Evolutionary conservation across 2,113 vertebrate genomes (phyloP), one percentile per base, ranked within the genome.

Genomic region (Hepsetus odoe): DNA sequence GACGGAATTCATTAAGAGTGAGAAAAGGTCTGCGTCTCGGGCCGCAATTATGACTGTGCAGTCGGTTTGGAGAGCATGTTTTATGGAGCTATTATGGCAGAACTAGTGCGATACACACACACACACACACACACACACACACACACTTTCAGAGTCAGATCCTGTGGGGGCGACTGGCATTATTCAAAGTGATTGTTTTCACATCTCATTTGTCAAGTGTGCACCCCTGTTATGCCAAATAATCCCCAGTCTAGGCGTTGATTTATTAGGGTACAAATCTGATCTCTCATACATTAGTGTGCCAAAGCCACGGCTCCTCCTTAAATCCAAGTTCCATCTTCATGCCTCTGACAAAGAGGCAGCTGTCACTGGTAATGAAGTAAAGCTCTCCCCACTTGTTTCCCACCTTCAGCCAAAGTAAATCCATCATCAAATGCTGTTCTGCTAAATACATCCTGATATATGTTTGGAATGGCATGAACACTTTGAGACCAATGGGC

Each of bases 111-210:
- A 30, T 77, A 42, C 70, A 61, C 59, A 67, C 64, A 66, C 38
- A 26, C 22, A 44, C 22, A 32, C 64, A 66, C 71, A 73, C 55
- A 59, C 53, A 72, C 61, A 66, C 46, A 42, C 62, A 42, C 74
- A 28, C 55, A 62, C 40, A 70, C 75, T 71, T 79, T 32, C 16
- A 70, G 55, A 74, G 56, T 75, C 33, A 22, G 28, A 69, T 82
- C 64, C 70, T 78, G 70, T 70, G 53, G 56, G 75, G 55, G 75
- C 44, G 30, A 40, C 33, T 46, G 64, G 32, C 33, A 78, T 78
- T 83, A 82, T 82, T 82, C 65, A 71, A 38, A 77, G 49, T 46
- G 72, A 83, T 79, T 58, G 30, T 72, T 80, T 78, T 71, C 59
- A 51, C 51, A 65, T 72, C 46, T 72, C 58, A 59, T 80, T 80